Evolutionary conservation across 2,797 vertebrate genomes (phyloP).

Genomic region (Lerista edwardsae): DNA sequence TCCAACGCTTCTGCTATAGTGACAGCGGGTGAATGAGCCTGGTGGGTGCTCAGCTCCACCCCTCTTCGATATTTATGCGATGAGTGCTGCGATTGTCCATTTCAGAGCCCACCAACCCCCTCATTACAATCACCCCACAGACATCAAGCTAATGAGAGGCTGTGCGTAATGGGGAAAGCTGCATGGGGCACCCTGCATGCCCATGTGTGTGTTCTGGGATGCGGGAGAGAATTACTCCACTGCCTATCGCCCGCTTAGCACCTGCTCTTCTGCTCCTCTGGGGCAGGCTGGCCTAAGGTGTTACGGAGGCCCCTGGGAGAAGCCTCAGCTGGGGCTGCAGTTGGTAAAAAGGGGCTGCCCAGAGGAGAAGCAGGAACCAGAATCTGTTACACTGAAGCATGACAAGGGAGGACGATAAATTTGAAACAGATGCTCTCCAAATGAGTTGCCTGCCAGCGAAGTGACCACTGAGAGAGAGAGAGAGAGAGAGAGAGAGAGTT

Average conservation of each 20-base stretch:
- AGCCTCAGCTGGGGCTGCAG: constrained; percentile 89
- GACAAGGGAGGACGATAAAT: constrained; percentile 66
- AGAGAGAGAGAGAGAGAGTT: not conserved
- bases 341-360: constrained; percentile 75
- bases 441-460: constrained; percentile 23
- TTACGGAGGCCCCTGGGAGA: constrained; percentile 75
- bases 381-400: constrained; percentile 10
- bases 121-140: constrained; percentile 78
- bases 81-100: constrained; percentile 78
- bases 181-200: constrained; percentile 57
- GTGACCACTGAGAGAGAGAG: not conserved
- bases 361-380: constrained; percentile 53
- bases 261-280: constrained; percentile 82
- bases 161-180: constrained; percentile 79
- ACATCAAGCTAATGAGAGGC: constrained; percentile 84
- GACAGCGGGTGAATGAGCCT: too few species aligned
- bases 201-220: constrained; percentile 79
- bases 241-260: constrained; percentile 79
- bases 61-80: not conserved
- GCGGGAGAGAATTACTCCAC: constrained; percentile 81
- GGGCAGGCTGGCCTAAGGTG: constrained; percentile 72
- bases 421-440: constrained; percentile 68
- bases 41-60: not conserved
- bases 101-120: constrained; percentile 76
- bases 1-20: not conserved